Evolutionary conservation across 2,113 vertebrate genomes (phyloP).

Genomic region (Recurvirostra avosetta): DNA sequence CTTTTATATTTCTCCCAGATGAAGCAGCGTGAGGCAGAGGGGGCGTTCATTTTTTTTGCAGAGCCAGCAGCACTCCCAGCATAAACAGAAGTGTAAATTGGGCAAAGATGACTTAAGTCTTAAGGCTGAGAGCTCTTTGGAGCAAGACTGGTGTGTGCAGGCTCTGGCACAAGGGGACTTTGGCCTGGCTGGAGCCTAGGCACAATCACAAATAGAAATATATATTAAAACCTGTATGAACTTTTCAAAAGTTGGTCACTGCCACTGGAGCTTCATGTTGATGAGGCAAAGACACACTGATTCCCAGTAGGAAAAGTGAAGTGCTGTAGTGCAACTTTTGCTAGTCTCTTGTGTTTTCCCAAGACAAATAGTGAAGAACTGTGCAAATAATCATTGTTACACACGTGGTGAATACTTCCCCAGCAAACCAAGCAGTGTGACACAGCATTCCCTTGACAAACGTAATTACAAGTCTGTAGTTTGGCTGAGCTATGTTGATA

Average conservation of each 20-base stretch:
- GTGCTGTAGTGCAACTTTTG: not conserved
- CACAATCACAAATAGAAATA: not conserved
- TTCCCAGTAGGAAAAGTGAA: not conserved
- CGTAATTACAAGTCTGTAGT: not conserved
- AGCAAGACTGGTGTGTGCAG: not conserved
- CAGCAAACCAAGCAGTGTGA: not conserved
- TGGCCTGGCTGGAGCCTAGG: not conserved
- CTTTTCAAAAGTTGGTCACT: not conserved
- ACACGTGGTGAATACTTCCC: not conserved
- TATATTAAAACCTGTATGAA: not conserved
- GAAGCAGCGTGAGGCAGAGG: not conserved
- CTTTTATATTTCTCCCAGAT: not conserved
- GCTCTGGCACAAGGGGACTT: not conserved
- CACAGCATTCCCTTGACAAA: not conserved
- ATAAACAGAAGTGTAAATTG: not conserved
- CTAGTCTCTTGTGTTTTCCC: not conserved
- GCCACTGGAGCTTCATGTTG: not conserved
- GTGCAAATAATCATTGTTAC: not conserved
- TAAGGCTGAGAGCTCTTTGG: not conserved
- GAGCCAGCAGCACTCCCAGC: not conserved
- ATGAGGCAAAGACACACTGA: not conserved
- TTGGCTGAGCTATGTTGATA: not conserved
- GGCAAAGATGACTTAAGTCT: not conserved
- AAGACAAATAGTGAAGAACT: not conserved
- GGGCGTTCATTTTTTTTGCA: not conserved